phyloP scores from a whole-genome alignment of 2,888 invertebrate genomes.

The Gymnoscelis rufifasciata region DNA sequence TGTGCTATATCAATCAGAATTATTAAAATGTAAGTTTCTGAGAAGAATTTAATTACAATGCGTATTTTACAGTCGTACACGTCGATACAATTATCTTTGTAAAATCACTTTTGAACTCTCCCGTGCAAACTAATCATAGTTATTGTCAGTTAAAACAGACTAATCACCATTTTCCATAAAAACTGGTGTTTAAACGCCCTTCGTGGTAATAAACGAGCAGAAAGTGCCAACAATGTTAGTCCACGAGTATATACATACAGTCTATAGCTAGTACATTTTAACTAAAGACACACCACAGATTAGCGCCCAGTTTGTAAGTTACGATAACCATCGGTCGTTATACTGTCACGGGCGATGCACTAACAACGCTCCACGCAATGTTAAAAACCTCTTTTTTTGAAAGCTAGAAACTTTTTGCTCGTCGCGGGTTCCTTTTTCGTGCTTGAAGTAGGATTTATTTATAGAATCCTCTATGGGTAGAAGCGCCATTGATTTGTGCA shows the following conservation, averaged over 20 bases:
- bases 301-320: conserved; percentile 15
- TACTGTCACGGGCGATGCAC: conserved; percentile 68
- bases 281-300: conserved; percentile 24
- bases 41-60: too few species aligned
- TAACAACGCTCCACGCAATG: conserved; percentile 61
- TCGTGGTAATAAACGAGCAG: conserved; percentile 19
- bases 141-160: conserved; percentile 1
- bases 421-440: conserved; percentile 35
- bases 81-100: too few species aligned
- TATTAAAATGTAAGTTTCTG: too few species aligned
- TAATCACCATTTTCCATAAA: conserved; percentile 12
- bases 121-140: too few species aligned
- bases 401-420: conserved; percentile 35
- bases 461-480: conserved; percentile 32
- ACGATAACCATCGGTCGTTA: conserved; percentile 72
- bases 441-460: conserved; percentile 36
- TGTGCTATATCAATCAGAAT: too few species aligned
- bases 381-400: conserved; percentile 32
- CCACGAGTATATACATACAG: conserved; percentile 20
- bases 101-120: too few species aligned
- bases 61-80: too few species aligned
- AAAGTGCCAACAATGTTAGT: conserved; percentile 25
- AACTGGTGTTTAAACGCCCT: conserved; percentile 15
- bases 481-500: conserved; percentile 68
- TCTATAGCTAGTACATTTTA: conserved; percentile 16